Evolutionary conservation across 2,113 vertebrate species (phyloP).

Genomic region (Chamaea fasciata): DNA sequence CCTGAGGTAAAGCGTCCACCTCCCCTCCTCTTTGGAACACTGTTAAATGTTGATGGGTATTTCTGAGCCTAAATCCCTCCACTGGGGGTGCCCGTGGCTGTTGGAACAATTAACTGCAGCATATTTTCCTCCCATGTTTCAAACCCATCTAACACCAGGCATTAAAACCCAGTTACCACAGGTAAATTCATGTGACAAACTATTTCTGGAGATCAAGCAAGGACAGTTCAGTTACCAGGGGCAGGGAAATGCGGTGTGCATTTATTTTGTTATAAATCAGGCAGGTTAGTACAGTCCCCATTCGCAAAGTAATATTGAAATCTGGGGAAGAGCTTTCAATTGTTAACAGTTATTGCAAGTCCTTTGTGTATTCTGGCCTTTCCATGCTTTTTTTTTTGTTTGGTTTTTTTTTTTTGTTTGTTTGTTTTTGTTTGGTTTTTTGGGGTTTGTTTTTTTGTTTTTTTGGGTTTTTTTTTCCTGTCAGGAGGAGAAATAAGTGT

Average conservation of each 20-base stretch:
- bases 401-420: too few species aligned
- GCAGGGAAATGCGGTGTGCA: not conserved
- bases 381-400: not conserved
- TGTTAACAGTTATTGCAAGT: not conserved
- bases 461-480: not conserved
- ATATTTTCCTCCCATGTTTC: not conserved
- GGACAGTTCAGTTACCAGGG: not conserved
- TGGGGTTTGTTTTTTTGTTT: too few species aligned
- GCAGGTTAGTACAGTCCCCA: not conserved
- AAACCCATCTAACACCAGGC: not conserved
- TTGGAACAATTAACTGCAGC: not conserved
- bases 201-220: not conserved
- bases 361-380: not conserved
- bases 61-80: not conserved
- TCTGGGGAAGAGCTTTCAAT: not conserved
- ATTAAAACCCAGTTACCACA: not conserved
- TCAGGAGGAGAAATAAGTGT: not conserved
- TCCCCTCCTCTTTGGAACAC: not conserved
- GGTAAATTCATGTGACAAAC: not conserved
- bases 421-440: too few species aligned
- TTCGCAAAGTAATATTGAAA: not conserved
- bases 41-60: not conserved
- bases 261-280: not conserved
- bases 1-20: not conserved
- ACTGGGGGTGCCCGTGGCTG: not conserved